phyloP scores from a whole-genome alignment of 2,113 vertebrate genomes.

The Urocolius indicus region DNA sequence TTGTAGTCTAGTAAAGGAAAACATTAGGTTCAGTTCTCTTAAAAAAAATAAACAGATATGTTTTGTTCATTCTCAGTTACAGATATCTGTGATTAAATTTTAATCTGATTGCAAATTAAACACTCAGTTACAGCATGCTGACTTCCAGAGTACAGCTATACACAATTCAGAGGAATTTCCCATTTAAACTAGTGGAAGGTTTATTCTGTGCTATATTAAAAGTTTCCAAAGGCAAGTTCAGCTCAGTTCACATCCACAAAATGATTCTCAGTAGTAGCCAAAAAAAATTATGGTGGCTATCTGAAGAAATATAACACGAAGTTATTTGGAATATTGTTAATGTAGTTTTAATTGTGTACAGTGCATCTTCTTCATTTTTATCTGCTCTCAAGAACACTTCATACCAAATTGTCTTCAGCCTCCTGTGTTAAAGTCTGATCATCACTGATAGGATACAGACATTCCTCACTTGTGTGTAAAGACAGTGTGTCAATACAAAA shows the following conservation, averaged over 20 bases:
- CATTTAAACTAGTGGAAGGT: not conserved
- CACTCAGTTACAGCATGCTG: not conserved
- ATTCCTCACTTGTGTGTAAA: not conserved
- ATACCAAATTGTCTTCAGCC: not conserved
- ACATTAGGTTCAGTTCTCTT: not conserved
- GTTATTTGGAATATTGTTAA: not conserved
- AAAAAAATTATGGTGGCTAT: not conserved
- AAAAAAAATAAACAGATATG: not conserved
- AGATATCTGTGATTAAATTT: slow-evolving; percentile 46
- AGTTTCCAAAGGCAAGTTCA: not conserved
- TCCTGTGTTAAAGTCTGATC: not conserved
- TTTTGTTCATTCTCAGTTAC: not conserved
- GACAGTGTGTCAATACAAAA: not conserved
- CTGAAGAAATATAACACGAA: not conserved
- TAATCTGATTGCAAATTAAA: slow-evolving; percentile 49
- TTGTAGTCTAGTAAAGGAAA: not conserved
- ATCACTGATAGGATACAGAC: not conserved
- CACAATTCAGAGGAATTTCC: not conserved
- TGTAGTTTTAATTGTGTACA: slow-evolving; percentile 8
- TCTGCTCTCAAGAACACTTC: not conserved
- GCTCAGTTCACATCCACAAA: not conserved
- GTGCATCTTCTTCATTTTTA: not conserved
- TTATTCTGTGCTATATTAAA: not conserved
- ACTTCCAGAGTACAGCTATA: not conserved
- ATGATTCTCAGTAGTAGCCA: not conserved